Evolutionary conservation across 2,797 vertebrate genomes (phyloP).

Genomic region (Labeo calbasu): DNA sequence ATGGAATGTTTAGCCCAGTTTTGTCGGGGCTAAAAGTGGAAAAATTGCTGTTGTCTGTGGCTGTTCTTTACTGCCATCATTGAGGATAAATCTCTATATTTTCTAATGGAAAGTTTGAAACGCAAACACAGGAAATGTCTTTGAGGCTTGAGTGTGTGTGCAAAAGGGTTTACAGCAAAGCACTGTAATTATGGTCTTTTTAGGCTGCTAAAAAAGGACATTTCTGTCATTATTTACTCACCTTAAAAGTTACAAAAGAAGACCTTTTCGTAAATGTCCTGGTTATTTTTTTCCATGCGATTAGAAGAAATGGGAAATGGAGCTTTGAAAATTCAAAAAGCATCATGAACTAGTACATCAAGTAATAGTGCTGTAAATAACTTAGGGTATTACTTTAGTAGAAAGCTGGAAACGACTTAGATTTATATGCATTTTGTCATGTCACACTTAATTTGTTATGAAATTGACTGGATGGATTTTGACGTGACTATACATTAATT

Average conservation of each 20-base stretch:
- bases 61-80: background rate
- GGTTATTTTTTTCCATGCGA: background rate
- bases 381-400: background rate
- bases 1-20: background rate
- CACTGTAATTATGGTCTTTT: background rate
- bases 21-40: background rate
- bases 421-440: background rate
- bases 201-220: background rate
- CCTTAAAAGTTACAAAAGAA: background rate
- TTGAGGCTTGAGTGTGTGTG: background rate
- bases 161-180: background rate
- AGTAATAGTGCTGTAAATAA: no score
- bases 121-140: conserved; percentile 1
- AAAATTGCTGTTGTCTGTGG: background rate
- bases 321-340: background rate
- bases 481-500: background rate
- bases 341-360: background rate
- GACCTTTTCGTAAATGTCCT: background rate
- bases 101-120: background rate
- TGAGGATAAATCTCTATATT: background rate
- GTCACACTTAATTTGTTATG: background rate
- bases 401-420: background rate
- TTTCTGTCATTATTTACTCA: background rate
- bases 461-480: background rate
- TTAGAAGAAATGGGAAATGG: background rate